Base-by-base conservation (phyloP, 2,797 vertebrate species). In the Diplodus sargus region DNA sequence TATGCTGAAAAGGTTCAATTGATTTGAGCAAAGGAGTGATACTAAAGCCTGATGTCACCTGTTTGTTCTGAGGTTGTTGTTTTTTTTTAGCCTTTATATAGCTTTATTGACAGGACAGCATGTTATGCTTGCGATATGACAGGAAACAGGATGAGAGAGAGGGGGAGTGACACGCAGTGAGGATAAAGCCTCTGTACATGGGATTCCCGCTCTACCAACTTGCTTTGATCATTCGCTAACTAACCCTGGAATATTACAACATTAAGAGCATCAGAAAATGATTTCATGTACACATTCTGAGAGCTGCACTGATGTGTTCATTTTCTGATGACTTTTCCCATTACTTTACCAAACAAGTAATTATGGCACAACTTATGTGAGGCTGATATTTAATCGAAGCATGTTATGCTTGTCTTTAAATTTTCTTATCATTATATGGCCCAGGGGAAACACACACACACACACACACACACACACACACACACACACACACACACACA, bases 21-120 rank as follows among this genome's bases (percentile, higher is more conserved):
- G 72, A 85, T 82, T 84, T 59, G 18, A 3, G 16, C 34, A 16
- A 67, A 71, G 84, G 79, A 78, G 28, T 4, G 30, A 18, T 0
- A 42, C 18, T 15, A 0, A 72, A 47, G 13, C 12, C 23, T 39
- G 47, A 2, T 6, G 7, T 10, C 6, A 34, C 34, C 34, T 34
- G 34, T 34, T 34, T 34, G 34, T 34, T 34, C 28, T 28, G 28
- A 28, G 28, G 28, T 28, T 28, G 28, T 28, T 28, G 3, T 28
- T 2, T 28, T 28, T 28, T 28, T 28, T 4, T 28, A 4, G 28
- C 3, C 28, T 28, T 28, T 28, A 28, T 28, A 28, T 28, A 28
- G 28, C 28, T 28, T 28, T 28, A 28, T 28, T 4, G 25, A 25
- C 25, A 25, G 25, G 25, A 25, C 25, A 25, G 25, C 25, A 25